phyloP scores from a whole-genome alignment of 2,797 vertebrate species.

The Xenops minutus region DNA sequence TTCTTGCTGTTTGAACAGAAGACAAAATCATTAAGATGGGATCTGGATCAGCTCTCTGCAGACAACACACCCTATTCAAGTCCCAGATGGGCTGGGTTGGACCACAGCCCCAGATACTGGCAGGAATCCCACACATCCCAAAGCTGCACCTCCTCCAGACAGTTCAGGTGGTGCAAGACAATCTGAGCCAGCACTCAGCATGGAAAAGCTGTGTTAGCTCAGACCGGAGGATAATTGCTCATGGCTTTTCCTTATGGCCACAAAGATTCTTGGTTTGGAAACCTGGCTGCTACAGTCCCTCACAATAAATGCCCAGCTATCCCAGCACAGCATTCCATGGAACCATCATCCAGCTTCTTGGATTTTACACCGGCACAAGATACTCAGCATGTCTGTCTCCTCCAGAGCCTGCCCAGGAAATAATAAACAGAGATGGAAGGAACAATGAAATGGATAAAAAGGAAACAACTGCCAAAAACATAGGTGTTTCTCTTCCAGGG shows the following conservation, averaged over 20 bases:
- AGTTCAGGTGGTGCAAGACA: neutral
- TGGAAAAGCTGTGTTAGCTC: neutral
- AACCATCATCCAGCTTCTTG: neutral
- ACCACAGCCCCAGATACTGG: accelerated
- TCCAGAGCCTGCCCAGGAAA: neutral
- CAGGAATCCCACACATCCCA: neutral
- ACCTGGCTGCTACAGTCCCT: neutral
- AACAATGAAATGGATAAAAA: neutral
- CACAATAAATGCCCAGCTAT: accelerated
- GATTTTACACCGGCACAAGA: neutral
- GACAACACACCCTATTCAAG: accelerated
- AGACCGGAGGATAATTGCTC: neutral
- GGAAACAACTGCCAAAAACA: neutral
- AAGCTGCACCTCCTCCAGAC: neutral
- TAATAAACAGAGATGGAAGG: accelerated
- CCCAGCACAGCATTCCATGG: neutral
- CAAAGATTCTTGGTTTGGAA: neutral
- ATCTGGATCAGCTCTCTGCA: neutral
- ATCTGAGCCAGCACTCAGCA: neutral
- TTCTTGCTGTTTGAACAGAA: neutral
- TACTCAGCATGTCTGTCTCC: accelerated
- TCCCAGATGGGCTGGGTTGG: neutral
- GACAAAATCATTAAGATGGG: neutral
- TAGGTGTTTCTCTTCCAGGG: neutral
- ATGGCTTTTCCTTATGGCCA: neutral